Conservation (phyloP, 2,797 vertebrate species). For the Gallinago solitaria region DNA sequence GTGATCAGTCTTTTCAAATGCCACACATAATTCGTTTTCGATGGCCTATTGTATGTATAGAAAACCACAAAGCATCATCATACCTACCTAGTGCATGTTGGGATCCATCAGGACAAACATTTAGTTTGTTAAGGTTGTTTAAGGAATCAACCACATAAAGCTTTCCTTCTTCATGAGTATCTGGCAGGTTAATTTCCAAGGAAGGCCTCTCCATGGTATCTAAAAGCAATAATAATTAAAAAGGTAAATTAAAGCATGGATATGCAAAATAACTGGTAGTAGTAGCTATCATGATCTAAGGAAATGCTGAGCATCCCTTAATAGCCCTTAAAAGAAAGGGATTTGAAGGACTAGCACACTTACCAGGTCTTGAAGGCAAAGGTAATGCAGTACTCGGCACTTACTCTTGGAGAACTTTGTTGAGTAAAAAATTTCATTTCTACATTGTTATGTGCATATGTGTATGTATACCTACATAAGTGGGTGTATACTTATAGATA, state of each 20-base stretch:
- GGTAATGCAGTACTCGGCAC: not conserved
- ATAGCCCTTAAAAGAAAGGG: not conserved
- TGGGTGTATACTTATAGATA: not conserved
- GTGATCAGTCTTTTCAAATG: not conserved
- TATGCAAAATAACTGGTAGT: not conserved
- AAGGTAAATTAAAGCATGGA: not conserved
- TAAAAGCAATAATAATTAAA: slow-evolving; percentile 41
- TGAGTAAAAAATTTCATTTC: not conserved
- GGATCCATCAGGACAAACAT: slow-evolving; percentile 56
- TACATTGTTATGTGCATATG: not conserved
- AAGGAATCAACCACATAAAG: slow-evolving; percentile 82
- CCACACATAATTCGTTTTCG: not conserved
- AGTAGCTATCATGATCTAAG: not conserved
- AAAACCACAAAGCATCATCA: not conserved
- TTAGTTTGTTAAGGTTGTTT: slow-evolving; percentile 80
- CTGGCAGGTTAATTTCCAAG: slow-evolving; percentile 45
- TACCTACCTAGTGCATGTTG: slow-evolving; percentile 64
- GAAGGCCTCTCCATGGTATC: slow-evolving; percentile 72
- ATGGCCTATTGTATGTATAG: not conserved
- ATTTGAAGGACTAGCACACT: not conserved
- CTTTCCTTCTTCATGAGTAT: slow-evolving; percentile 69
- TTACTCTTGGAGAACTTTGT: not conserved
- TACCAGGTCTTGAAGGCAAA: not conserved
- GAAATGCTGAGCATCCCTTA: not conserved
- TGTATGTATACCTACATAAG: not conserved